phyloP scores from a whole-genome alignment of 1,140 invertebrate genomes.

The Muscidifurax raptorellus region DNA sequence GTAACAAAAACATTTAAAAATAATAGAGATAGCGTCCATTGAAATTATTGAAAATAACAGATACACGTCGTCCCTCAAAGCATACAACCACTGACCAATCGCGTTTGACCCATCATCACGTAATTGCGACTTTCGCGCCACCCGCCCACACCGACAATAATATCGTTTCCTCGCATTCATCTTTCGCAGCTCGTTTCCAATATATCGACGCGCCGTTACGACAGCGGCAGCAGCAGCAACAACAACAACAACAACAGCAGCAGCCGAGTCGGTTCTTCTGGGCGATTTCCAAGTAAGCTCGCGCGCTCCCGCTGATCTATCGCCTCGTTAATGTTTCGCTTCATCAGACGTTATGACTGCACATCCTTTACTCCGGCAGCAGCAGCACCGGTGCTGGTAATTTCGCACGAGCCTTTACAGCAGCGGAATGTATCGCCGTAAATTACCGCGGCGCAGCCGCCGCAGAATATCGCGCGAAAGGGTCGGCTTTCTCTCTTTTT shows the following conservation, averaged over 20 bases:
- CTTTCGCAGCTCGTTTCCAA: slow-evolving; percentile 16
- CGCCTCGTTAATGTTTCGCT: slow-evolving; percentile 74
- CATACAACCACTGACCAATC: neutral
- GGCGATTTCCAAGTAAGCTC: slow-evolving; percentile 68
- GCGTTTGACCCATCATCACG: neutral
- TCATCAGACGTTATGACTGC: slow-evolving; percentile 73
- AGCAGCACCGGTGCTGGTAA: slow-evolving; percentile 67
- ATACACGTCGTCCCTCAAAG: neutral
- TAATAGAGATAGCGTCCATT: neutral
- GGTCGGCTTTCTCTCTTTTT: neutral
- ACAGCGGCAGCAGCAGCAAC: neutral
- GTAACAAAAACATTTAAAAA: neutral
- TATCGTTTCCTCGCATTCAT: slow-evolving; percentile 39
- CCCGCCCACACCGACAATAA: neutral
- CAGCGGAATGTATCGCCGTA: slow-evolving; percentile 69
- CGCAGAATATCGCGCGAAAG: slow-evolving; percentile 55
- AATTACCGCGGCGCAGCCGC: slow-evolving; percentile 63
- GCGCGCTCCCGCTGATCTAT: slow-evolving; percentile 69
- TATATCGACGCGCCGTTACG: slow-evolving; percentile 19
- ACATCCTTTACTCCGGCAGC: slow-evolving; percentile 71
- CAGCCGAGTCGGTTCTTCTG: slow-evolving; percentile 59
- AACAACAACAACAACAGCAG: neutral
- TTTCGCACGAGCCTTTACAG: slow-evolving; percentile 69
- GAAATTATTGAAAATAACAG: neutral
- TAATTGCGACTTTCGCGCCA: neutral